Evolutionary conservation across 2,888 invertebrate species (phyloP), one percentile per base, ranked within the genome.

Genomic region (Sceliomorpha sp.): DNA sequence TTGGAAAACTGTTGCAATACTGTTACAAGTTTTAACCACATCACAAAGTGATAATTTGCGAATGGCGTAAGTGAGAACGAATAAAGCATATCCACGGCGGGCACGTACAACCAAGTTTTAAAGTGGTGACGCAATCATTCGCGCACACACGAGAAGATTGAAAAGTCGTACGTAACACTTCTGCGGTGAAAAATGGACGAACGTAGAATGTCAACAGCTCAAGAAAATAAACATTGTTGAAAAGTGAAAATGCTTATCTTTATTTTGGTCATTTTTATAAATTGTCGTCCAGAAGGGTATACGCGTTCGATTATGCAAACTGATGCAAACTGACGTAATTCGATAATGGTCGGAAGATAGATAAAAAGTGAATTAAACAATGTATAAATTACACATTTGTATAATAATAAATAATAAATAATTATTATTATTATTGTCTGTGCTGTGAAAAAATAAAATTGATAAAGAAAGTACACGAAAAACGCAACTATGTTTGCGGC

Each of bases 41-140:
- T 13, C 40, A 56, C 48, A 48, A 13, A 36, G 15, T 15, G 15
- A 20, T 36, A 45, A 20, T 45, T 37, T 44, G 26, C 29, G 50
- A 55, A 45, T 44, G 13, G 32, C 36, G 37, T 39, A 44, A 70
- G 62, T 32, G 37, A 29, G 50, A 67, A 36, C 47, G 56, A 72
- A 72, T 67, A 73, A 82, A 77, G 76, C 80, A 80, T 82, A 83
- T 82, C 79, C 76, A 76, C 75, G 77, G 77, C 75, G 75, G 64
- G 63, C 77, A 72, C 77, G 71, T 68, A 71, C 71, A 59, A 67
- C 63, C 62, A 59, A 67, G 60, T 69, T 66, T 73, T 63, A 59
- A 37, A 62, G 51, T 59, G 66, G 66, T 59, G 48, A 58, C 55
- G 55, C 62, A 59, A 50, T 27, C 60, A 62, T 58, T 29, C 42